Evolutionary conservation across 2,113 vertebrate genomes (phyloP).

Genomic region (Ophthalmotilapia sp.): DNA sequence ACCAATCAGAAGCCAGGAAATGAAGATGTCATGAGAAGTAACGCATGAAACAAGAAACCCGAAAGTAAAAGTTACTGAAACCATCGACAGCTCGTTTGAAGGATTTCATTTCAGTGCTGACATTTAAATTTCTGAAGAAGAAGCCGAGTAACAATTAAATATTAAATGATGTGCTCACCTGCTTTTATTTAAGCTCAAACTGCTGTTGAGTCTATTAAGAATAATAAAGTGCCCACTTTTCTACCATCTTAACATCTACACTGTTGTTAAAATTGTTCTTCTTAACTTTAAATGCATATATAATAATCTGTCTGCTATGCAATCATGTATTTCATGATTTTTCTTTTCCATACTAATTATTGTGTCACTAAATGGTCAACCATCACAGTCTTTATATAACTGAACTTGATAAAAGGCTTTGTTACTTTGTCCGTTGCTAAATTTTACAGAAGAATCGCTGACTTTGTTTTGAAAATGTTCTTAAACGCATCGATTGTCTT

Average conservation of each 20-base stretch:
- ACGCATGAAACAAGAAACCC: background rate
- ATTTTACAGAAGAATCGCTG: background rate
- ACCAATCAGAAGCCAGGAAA: background rate
- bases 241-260: rapidly evolving
- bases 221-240: background rate
- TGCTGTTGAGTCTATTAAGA: background rate
- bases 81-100: background rate
- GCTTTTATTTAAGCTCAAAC: background rate
- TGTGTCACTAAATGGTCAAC: background rate
- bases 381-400: background rate
- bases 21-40: too few relatives aligned
- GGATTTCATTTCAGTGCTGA: background rate
- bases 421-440: background rate
- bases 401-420: background rate
- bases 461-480: background rate
- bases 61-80: background rate
- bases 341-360: background rate
- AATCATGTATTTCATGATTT: background rate
- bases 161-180: background rate
- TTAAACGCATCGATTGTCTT: background rate
- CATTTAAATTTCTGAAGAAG: background rate
- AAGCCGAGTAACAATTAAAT: background rate
- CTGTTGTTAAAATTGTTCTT: background rate
- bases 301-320: background rate
- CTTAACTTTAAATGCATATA: background rate